phyloP scores from a whole-genome alignment of 2,113 vertebrate genomes.

The Leptocoma aspasia region DNA sequence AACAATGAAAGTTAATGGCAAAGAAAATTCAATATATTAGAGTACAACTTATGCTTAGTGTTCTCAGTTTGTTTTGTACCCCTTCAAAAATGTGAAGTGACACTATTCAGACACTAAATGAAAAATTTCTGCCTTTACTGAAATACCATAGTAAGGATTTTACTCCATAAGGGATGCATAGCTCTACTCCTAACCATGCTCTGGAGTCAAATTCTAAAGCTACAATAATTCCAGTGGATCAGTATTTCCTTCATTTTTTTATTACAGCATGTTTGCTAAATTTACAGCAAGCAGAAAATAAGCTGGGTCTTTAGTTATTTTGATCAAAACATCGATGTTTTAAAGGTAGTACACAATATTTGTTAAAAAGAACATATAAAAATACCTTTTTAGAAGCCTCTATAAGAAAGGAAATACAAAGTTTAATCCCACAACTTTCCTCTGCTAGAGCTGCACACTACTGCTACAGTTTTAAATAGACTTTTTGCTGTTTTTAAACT shows the following conservation, averaged over 20 bases:
- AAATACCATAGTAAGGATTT: slow-evolving; percentile 27
- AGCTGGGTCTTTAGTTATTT: slow-evolving; percentile 74
- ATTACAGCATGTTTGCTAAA: slow-evolving; percentile 82
- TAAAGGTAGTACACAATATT: slow-evolving; percentile 82
- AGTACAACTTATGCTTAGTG: not conserved
- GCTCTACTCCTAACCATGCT: slow-evolving; percentile 46
- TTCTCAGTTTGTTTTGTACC: not conserved
- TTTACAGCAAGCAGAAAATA: slow-evolving; percentile 86
- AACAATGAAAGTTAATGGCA: not conserved
- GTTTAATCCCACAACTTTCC: slow-evolving; percentile 83
- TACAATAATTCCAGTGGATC: slow-evolving; percentile 80
- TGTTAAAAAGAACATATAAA: slow-evolving; percentile 85
- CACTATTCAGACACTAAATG: not conserved
- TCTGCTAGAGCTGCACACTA: slow-evolving; percentile 79
- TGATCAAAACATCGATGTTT: slow-evolving; percentile 80
- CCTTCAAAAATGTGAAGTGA: not conserved
- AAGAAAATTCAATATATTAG: not conserved
- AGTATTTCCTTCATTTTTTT: slow-evolving; percentile 82
- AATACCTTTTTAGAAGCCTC: slow-evolving; percentile 84
- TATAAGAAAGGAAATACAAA: slow-evolving; percentile 86
- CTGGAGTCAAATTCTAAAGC: slow-evolving; percentile 71
- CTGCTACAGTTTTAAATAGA: slow-evolving; percentile 81
- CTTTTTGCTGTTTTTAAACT: slow-evolving; percentile 75
- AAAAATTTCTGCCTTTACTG: slow-evolving; percentile 2
- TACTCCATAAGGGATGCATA: slow-evolving; percentile 43